phyloP scores from a whole-genome alignment of 2,888 invertebrate genomes.

The Drosophila mettleri region DNA sequence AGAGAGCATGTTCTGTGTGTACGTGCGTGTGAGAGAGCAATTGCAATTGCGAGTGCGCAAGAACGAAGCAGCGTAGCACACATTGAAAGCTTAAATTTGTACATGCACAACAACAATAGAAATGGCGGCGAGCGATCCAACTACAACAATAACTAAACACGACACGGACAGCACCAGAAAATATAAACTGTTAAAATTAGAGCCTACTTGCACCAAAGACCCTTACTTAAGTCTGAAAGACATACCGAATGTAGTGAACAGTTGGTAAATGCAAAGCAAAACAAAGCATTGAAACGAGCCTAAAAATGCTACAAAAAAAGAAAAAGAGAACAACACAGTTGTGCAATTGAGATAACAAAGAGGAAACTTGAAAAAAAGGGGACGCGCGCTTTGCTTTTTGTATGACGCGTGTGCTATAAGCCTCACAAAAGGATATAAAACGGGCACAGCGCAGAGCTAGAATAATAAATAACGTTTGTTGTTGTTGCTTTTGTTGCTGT shows the following conservation, averaged over 20 bases:
- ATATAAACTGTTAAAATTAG: constrained; percentile 28
- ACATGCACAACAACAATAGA: constrained; percentile 36
- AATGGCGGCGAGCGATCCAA: constrained; percentile 48
- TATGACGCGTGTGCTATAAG: constrained; percentile 63
- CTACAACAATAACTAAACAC: constrained; percentile 26
- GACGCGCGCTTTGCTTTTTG: constrained; percentile 80
- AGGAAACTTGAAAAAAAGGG: constrained; percentile 73
- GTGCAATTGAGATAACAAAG: constrained; percentile 80
- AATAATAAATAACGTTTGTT: constrained; percentile 71
- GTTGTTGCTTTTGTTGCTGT: constrained; percentile 43
- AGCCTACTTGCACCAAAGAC: constrained; percentile 23
- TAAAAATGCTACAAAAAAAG: constrained; percentile 9
- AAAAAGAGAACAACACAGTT: constrained; percentile 68
- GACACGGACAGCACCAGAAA: constrained; percentile 30
- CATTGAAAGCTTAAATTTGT: constrained; percentile 34
- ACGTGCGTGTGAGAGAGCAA: constrained; percentile 8
- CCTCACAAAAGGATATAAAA: constrained; percentile 68
- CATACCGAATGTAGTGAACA: constrained; percentile 47
- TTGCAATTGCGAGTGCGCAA: constrained; percentile 42
- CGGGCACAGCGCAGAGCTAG: constrained; percentile 46
- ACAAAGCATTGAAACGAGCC: constrained; percentile 42
- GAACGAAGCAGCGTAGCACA: constrained; percentile 26
- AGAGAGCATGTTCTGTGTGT: not conserved
- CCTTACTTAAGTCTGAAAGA: constrained; percentile 19
- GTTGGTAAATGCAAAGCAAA: constrained; percentile 50